Conservation (phyloP, 2,888 invertebrate genomes). For the Tipula lateralis region DNA sequence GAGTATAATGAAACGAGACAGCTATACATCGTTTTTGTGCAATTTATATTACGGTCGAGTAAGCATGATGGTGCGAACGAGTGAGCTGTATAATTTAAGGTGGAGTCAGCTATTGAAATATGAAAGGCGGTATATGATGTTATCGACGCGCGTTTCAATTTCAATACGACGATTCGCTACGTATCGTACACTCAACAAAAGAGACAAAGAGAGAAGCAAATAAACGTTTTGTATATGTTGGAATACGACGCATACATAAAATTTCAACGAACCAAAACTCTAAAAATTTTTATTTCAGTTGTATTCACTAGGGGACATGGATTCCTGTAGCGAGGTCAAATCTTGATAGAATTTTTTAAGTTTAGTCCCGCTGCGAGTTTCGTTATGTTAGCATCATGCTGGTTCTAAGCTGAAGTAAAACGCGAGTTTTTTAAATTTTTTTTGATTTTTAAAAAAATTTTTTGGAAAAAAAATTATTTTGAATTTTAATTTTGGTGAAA, state of each 20-base stretch:
- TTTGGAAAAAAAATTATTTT: background rate
- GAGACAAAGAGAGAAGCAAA: background rate
- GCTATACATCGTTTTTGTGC: background rate
- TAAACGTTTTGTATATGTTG: background rate
- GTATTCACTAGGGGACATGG: conserved; percentile 35
- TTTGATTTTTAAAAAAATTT: conserved; percentile 25
- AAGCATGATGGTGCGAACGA: background rate
- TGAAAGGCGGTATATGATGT: background rate
- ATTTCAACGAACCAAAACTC: background rate
- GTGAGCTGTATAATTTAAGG: background rate
- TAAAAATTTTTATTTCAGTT: background rate
- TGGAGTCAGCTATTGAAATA: background rate
- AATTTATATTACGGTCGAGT: background rate
- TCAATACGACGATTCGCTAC: background rate
- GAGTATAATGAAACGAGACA: background rate
- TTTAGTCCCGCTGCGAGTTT: conserved; percentile 51
- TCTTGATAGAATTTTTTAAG: conserved; percentile 44
- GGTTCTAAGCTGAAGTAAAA: conserved; percentile 35
- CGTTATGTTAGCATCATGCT: conserved; percentile 45
- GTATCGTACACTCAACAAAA: background rate
- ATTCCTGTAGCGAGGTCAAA: conserved; percentile 38
- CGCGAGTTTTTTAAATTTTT: conserved; percentile 24
- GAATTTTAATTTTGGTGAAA: conserved; percentile 12
- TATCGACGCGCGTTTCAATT: background rate
- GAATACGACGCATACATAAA: conserved; percentile 31